These are phyloP conservation scores for Synergus japonicus DNA, from an alignment of 2,888 invertebrate genomes.

Conservation along the genomic window DNA sequence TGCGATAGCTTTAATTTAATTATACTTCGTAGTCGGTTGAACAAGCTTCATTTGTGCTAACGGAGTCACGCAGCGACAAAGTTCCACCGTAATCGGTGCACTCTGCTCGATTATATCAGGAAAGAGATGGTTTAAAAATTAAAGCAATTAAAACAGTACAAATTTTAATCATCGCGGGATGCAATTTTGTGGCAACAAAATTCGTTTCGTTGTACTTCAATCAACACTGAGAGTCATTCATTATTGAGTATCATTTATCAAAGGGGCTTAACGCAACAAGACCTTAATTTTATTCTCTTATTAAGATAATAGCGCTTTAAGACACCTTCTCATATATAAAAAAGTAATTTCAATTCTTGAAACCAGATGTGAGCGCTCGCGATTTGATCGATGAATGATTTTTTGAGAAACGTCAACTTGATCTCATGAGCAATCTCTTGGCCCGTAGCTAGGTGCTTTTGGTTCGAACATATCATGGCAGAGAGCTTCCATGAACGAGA, in stretches of 20 bases:
- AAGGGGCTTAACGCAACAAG: no score
- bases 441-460: no score
- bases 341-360: neutral
- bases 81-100: neutral
- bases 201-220: no score
- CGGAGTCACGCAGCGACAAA: constrained; percentile 3
- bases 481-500: neutral
- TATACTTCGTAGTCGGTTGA: neutral
- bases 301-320: neutral
- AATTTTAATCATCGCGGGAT: neutral
- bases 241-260: no score
- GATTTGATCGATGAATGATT: no score
- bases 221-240: no score
- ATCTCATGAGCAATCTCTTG: no score
- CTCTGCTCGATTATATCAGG: neutral
- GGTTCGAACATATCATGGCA: neutral
- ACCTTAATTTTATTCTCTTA: neutral
- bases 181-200: neutral
- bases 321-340: neutral
- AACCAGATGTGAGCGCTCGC: no score
- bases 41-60: neutral
- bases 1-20: constrained; percentile 8
- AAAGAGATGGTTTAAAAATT: neutral
- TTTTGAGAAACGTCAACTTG: no score
- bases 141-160: neutral